phyloP scores from a whole-genome alignment of 2,797 vertebrate species.

The Linurgus olivaceus region DNA sequence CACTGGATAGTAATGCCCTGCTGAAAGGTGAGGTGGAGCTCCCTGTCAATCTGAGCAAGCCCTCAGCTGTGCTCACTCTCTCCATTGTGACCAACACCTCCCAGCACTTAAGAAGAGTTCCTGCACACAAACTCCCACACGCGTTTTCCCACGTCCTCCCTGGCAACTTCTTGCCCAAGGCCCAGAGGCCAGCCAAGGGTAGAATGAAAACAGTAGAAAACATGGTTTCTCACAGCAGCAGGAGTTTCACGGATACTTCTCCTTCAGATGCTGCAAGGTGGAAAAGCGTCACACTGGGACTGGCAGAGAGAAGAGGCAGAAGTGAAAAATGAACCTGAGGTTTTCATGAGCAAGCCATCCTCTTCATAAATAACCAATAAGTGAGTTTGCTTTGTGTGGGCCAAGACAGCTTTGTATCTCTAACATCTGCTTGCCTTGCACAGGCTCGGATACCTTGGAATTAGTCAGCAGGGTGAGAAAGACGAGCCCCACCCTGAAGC shows the following conservation, averaged over 20 bases:
- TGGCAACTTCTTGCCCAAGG: background rate
- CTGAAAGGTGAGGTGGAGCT: constrained; percentile 44
- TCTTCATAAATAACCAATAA: background rate
- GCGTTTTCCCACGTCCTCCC: background rate
- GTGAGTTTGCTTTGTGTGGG: background rate
- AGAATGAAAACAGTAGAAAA: background rate
- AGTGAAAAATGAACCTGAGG: background rate
- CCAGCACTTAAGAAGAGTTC: background rate
- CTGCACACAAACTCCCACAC: constrained; percentile 15
- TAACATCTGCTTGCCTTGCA: constrained; percentile 12
- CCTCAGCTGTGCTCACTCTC: background rate
- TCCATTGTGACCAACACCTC: background rate
- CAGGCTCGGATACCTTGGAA: background rate
- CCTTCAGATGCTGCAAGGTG: background rate
- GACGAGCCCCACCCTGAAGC: background rate
- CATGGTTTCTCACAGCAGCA: background rate
- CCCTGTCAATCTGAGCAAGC: background rate
- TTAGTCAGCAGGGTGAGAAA: background rate
- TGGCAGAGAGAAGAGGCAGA: background rate
- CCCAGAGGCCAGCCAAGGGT: background rate
- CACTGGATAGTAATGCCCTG: background rate
- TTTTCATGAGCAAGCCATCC: background rate
- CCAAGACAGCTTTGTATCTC: background rate
- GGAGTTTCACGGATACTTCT: background rate
- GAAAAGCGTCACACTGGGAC: background rate